Conservation (phyloP, 2,113 vertebrate genomes). For the Tichodroma muraria region DNA sequence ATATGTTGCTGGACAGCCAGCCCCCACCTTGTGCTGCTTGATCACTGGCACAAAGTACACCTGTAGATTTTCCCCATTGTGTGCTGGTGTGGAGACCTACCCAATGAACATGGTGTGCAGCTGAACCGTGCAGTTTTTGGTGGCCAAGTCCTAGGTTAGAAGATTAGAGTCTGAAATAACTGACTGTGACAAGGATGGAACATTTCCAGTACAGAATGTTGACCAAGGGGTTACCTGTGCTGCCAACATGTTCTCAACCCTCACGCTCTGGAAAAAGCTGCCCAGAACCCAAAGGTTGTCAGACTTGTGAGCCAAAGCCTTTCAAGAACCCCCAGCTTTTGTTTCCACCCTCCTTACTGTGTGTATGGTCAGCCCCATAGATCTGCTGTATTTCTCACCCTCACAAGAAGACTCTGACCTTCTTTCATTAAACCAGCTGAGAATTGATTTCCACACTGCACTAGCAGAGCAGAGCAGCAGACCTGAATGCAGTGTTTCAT, state of each 20-base stretch:
- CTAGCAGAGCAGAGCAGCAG: neutral
- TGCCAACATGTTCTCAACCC: neutral
- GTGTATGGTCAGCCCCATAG: neutral
- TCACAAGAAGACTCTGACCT: neutral
- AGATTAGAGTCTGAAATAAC: neutral
- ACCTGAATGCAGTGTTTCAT: neutral
- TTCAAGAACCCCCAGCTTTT: neutral
- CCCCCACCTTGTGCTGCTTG: neutral
- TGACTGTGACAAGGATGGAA: neutral
- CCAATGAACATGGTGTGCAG: neutral
- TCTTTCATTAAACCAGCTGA: neutral
- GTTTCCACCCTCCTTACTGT: neutral
- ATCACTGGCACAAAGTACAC: neutral
- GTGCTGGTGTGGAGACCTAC: neutral
- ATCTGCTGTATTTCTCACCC: neutral
- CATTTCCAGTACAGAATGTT: neutral
- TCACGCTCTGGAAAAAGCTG: neutral
- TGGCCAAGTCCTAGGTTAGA: neutral
- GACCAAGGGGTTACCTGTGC: no score
- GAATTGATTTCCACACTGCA: neutral
- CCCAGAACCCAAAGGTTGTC: neutral
- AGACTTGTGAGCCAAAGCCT: neutral
- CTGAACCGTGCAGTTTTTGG: neutral
- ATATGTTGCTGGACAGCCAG: neutral
- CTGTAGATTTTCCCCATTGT: neutral